Conservation (phyloP, 2,888 invertebrate genomes). For the Nemurella pictetii region DNA sequence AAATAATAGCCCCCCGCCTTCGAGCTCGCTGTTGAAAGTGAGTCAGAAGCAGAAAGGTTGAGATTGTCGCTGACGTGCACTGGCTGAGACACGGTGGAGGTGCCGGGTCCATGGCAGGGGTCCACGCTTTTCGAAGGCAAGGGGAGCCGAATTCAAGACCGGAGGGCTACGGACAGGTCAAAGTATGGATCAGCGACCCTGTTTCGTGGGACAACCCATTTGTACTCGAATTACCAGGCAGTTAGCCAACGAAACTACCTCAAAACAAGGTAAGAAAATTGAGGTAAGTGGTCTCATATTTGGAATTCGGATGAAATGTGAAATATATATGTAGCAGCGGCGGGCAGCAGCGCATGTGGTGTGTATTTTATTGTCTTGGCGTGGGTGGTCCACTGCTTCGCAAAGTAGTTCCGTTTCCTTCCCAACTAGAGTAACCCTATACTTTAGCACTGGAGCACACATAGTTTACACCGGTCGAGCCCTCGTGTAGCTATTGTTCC, state of each 20-base stretch:
- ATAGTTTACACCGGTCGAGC: too few relatives aligned
- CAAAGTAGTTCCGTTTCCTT: constrained; percentile 14
- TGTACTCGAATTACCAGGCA: neutral
- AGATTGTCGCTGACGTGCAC: neutral
- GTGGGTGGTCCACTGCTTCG: constrained; percentile 1
- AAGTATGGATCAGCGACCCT: neutral
- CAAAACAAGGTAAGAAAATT: neutral
- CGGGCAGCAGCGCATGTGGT: neutral
- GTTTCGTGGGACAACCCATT: neutral
- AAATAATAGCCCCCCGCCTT: too few relatives aligned
- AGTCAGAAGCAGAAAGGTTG: neutral
- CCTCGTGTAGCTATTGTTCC: constrained; percentile 4
- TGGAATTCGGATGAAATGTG: neutral
- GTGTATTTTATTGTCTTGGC: neutral
- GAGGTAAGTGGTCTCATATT: neutral
- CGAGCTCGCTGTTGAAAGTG: neutral
- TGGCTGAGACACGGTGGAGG: neutral
- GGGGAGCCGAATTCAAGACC: too few relatives aligned
- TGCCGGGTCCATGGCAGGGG: too few relatives aligned
- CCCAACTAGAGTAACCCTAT: neutral
- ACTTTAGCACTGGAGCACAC: constrained; percentile 1
- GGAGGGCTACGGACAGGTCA: too few relatives aligned
- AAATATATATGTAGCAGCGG: neutral
- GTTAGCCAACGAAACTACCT: neutral
- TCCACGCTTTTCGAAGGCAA: neutral